Percentiles rank a stretch among this genome's conserved stretches.
Conservation (phyloP, 2,888 invertebrate species). For the Syrista parreyssii region DNA sequence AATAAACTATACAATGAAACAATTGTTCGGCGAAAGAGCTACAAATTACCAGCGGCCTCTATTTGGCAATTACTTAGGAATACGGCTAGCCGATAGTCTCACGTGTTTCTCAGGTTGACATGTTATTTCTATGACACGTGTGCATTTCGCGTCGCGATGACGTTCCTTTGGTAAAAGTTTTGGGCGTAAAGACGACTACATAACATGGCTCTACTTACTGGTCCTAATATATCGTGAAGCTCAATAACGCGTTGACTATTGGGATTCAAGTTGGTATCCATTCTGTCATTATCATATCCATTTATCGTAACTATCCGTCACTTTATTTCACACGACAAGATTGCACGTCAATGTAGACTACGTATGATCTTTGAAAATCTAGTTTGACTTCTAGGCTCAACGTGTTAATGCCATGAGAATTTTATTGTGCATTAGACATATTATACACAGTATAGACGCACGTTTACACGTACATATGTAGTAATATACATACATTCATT, state of each 20-base stretch:
- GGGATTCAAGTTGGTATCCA: not conserved
- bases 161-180: not conserved
- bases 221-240: not conserved
- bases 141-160: not conserved
- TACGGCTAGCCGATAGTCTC: not conserved
- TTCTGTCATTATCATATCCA: not conserved
- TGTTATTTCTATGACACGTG: not conserved
- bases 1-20: too few relatives aligned
- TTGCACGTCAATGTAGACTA: not conserved
- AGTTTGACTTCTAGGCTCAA: not conserved
- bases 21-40: not conserved
- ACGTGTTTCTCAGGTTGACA: not conserved
- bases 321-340: not conserved
- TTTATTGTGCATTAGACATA: not conserved
- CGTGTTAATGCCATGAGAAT: not conserved
- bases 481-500: conserved; percentile 37
- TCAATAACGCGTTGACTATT: not conserved
- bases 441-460: not conserved
- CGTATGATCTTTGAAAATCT: not conserved
- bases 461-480: not conserved
- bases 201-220: not conserved
- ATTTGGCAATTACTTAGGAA: not conserved
- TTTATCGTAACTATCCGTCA: not conserved
- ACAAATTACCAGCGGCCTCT: not conserved
- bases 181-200: not conserved